These are phyloP conservation scores for Acleris laterana DNA, from an alignment of 2,888 invertebrate species.

Conservation along the genomic window DNA sequence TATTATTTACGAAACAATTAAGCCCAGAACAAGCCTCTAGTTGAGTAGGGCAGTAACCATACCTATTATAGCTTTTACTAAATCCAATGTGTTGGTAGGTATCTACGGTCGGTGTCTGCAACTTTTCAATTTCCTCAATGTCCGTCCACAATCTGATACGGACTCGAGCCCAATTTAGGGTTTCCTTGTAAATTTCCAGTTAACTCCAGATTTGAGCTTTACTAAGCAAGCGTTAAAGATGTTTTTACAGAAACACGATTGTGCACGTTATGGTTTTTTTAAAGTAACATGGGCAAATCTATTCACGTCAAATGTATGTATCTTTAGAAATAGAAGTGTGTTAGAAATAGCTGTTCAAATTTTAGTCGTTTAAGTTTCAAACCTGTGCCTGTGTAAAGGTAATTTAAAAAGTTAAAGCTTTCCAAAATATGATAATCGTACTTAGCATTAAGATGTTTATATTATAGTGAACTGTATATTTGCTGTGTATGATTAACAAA, in stretches of 20 bases:
- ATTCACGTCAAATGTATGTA: background rate
- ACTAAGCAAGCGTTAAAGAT: background rate
- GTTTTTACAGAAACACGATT: background rate
- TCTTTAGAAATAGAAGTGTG: background rate
- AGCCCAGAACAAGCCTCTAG: too few species aligned
- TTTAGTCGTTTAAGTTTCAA: too few species aligned
- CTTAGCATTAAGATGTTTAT: too few species aligned
- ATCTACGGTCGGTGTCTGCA: background rate
- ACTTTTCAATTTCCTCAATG: conserved; percentile 34
- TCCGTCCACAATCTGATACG: conserved; percentile 24
- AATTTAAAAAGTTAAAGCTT: too few species aligned
- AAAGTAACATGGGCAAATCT: background rate
- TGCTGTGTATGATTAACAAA: too few species aligned
- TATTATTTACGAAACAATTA: too few species aligned
- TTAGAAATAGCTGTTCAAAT: too few species aligned
- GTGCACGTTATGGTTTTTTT: background rate
- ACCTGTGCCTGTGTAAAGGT: too few species aligned
- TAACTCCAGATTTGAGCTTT: background rate
- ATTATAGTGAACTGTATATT: too few species aligned
- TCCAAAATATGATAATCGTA: too few species aligned
- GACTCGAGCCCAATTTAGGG: conserved; percentile 16
- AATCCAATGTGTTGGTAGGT: conserved; percentile 2
- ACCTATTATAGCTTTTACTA: too few species aligned
- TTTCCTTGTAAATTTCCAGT: background rate
- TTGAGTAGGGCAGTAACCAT: too few species aligned